Percentiles rank a stretch among this genome's conserved stretches.
phyloP scores from a whole-genome alignment of 2,888 invertebrate species.

The Aporophyla lueneburgensis region DNA sequence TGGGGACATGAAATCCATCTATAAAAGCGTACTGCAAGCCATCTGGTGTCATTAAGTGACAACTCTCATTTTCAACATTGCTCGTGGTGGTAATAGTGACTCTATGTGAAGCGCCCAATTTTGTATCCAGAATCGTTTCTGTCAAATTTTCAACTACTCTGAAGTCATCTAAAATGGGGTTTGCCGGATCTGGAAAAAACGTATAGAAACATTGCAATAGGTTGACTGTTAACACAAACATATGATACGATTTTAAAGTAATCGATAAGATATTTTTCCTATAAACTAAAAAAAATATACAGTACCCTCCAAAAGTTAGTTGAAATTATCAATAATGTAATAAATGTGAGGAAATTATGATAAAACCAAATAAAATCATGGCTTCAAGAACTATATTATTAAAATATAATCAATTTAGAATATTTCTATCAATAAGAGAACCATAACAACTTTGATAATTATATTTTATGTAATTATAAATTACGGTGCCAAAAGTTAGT shows the following conservation, averaged over 20 bases:
- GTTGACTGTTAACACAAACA: background rate
- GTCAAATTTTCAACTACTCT: conserved; percentile 61
- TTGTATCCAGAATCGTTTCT: conserved; percentile 48
- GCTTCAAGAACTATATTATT: no score
- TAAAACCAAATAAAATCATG: no score
- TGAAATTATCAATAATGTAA: no score
- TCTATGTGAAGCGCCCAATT: conserved; percentile 64
- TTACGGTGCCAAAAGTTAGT: no score
- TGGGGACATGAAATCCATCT: conserved; percentile 70
- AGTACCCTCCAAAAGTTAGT: no score
- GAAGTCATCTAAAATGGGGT: conserved; percentile 67
- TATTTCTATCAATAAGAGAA: no score
- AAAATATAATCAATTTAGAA: no score
- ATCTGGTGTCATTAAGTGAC: conserved; percentile 76
- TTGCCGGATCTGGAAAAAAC: conserved; percentile 72
- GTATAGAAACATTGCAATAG: background rate
- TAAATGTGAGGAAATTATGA: no score
- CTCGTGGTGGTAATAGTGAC: conserved; percentile 64
- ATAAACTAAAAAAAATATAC: background rate
- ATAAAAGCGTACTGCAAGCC: conserved; percentile 73
- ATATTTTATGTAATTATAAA: no score
- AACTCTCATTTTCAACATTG: conserved; percentile 71
- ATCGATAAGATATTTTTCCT: background rate
- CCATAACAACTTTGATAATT: no score
- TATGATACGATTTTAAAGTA: background rate